A percentile compares a stretch with the other conserved stretches of the same genome.
phyloP scores from a whole-genome alignment of 2,797 vertebrate genomes.

The Alcedo atthis region DNA sequence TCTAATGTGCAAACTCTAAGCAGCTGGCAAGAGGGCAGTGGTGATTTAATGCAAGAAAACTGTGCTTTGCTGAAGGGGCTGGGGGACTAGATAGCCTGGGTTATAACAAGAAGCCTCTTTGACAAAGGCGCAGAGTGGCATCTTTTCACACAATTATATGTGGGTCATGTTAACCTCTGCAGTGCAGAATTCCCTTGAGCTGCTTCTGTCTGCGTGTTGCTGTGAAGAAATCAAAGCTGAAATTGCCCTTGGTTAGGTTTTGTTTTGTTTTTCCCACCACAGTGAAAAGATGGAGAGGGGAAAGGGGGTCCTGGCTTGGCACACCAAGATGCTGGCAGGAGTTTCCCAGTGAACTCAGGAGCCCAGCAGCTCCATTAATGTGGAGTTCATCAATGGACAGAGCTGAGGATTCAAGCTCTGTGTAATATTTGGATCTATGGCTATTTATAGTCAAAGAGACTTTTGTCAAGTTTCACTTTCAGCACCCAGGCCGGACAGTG shows the following conservation, averaged over 20 bases:
- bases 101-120: slow-evolving; percentile 70
- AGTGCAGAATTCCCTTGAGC: slow-evolving; percentile 59
- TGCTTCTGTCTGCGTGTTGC: background rate
- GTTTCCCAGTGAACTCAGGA: background rate
- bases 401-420: background rate
- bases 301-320: background rate
- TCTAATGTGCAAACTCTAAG: slow-evolving; percentile 72
- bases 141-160: slow-evolving; percentile 78
- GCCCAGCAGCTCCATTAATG: background rate
- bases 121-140: slow-evolving; percentile 74
- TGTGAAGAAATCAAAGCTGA: background rate
- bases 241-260: background rate
- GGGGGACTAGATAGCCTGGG: slow-evolving; percentile 47
- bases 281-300: background rate
- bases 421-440: background rate
- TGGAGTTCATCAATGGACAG: background rate
- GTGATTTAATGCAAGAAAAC: slow-evolving; percentile 77
- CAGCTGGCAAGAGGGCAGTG: slow-evolving; percentile 74
- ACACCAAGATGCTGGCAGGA: background rate
- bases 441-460: background rate
- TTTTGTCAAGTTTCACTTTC: background rate
- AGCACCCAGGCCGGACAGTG: background rate
- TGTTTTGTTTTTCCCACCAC: background rate
- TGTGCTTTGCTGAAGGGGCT: slow-evolving; percentile 75
- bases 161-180: slow-evolving; percentile 80